These are phyloP conservation scores for Catostylus mosaicus DNA, from an alignment of 30 jellyfish, hydroid and myxozoan genomes.

Conservation along the genomic window DNA sequence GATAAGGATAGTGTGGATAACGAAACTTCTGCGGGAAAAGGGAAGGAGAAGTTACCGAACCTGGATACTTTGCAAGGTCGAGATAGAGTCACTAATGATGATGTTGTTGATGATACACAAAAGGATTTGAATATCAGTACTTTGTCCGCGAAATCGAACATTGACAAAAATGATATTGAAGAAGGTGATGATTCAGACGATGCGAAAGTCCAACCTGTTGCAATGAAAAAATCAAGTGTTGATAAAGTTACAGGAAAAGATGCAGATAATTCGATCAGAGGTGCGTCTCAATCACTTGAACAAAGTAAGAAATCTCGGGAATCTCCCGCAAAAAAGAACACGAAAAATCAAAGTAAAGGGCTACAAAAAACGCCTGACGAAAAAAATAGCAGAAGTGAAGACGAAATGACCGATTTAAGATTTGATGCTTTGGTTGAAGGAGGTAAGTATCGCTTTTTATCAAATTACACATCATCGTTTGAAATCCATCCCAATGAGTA, in stretches of 20 bases:
- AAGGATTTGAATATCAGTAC: too few species aligned
- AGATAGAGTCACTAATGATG: too few species aligned
- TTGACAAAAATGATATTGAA: not conserved
- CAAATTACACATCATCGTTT: too few species aligned
- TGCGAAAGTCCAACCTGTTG: not conserved
- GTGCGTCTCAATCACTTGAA: not conserved
- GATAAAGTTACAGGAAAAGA: not conserved
- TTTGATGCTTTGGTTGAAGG: slow-evolving; percentile 23
- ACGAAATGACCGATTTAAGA: slow-evolving; percentile 5
- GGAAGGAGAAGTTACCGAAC: too few species aligned
- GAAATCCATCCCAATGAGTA: too few species aligned
- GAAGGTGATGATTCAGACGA: not conserved
- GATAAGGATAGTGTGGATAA: not conserved
- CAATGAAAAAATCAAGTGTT: too few species aligned
- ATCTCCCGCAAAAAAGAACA: not conserved
- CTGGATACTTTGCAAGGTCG: too few species aligned
- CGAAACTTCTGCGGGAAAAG: slow-evolving; percentile 1
- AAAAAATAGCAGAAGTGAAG: not conserved
- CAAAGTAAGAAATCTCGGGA: not conserved
- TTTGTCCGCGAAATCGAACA: too few species aligned
- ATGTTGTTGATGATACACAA: too few species aligned
- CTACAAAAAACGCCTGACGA: not conserved
- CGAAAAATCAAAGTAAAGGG: not conserved
- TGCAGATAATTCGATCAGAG: not conserved
- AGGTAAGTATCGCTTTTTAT: slow-evolving; percentile 6